These are phyloP conservation scores for Gallinago nigripennis DNA, from an alignment of 2,797 vertebrate genomes.

Conservation along the genomic window DNA sequence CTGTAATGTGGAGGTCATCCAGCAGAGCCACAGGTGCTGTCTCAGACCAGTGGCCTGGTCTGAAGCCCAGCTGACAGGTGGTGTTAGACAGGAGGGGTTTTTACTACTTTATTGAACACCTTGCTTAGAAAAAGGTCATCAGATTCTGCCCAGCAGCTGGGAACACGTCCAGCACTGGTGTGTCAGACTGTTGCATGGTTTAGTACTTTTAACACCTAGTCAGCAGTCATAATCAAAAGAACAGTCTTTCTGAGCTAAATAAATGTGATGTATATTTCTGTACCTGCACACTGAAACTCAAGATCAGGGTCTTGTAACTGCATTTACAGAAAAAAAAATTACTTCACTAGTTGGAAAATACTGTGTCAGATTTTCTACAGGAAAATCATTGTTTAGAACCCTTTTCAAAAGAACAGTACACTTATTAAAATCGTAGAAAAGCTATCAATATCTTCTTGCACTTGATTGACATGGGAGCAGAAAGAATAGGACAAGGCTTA, in stretches of 20 bases:
- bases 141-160: background rate
- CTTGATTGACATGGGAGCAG: background rate
- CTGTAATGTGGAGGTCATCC: background rate
- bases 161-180: background rate
- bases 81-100: background rate
- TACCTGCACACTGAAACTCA: background rate
- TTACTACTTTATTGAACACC: background rate
- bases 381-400: background rate
- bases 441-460: background rate
- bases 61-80: slow-evolving; percentile 30
- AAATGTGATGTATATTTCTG: background rate
- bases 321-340: background rate
- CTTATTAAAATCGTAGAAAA: background rate
- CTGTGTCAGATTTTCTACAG: background rate
- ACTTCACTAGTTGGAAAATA: background rate
- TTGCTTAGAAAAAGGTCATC: background rate
- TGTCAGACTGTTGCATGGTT: background rate
- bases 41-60: background rate
- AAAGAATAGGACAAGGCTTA: background rate
- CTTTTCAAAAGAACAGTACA: background rate
- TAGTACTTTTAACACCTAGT: background rate
- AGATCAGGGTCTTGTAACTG: background rate
- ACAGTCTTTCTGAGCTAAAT: background rate
- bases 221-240: background rate
- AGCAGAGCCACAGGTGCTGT: background rate